These are phyloP conservation scores for Porites cylindrica DNA, from an alignment of 92 coral and sea anemone genomes.

Conservation along the genomic window DNA sequence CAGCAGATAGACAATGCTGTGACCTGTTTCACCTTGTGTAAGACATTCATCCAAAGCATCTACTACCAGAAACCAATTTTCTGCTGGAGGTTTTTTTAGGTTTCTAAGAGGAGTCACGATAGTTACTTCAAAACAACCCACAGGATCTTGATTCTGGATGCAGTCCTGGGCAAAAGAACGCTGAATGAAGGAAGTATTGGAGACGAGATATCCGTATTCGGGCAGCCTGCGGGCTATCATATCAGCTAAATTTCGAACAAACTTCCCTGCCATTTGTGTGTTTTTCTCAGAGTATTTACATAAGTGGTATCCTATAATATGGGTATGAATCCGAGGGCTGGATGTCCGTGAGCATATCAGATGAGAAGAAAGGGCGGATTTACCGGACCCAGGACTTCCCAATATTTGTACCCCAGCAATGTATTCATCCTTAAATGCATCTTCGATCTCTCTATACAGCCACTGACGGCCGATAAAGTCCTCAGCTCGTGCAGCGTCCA, in stretches of 20 bases:
- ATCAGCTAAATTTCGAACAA: conserved; percentile 87
- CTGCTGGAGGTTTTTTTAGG: conserved; percentile 18
- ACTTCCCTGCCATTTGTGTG: conserved; percentile 77
- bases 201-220: conserved; percentile 55
- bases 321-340: conserved; percentile 70
- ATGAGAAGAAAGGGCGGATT: conserved; percentile 80
- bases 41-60: conserved; percentile 93
- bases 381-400: conserved; percentile 79
- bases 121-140: conserved; percentile 82
- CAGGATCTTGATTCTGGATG: conserved; percentile 57
- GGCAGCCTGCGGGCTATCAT: conserved; percentile 73
- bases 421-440: conserved; percentile 1
- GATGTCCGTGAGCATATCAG: conserved; percentile 82
- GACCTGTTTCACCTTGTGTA: conserved; percentile 29
- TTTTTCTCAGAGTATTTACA: conserved; percentile 80
- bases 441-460: conserved; percentile 67
- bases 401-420: conserved; percentile 61
- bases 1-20: conserved; percentile 65
- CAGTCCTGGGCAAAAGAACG: conserved; percentile 62
- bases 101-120: conserved; percentile 77
- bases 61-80: conserved; percentile 58
- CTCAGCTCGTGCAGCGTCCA: conserved; percentile 25
- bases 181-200: conserved; percentile 54
- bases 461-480: conserved; percentile 71
- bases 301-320: conserved; percentile 84